phyloP scores from a whole-genome alignment of 2,113 vertebrate genomes.

The Collichthys lucidus region DNA sequence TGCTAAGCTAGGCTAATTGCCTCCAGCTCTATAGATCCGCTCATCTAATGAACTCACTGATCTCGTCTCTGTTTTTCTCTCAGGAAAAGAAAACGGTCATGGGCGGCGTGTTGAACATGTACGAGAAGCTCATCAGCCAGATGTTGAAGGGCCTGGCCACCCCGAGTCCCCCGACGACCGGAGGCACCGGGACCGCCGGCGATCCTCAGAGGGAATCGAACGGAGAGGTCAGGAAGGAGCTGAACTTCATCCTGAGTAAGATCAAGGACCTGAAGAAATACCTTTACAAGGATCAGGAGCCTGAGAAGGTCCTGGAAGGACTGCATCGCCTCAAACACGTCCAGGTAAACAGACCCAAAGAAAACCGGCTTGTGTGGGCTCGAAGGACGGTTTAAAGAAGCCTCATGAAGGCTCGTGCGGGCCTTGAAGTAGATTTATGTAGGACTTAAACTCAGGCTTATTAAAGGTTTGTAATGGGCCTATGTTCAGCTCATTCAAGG shows the following conservation, averaged over 20 bases:
- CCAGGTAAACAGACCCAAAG: conserved; percentile 47
- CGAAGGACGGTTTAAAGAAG: not conserved
- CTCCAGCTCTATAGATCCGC: too few relatives aligned
- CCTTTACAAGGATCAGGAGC: conserved; percentile 37
- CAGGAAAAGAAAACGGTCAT: conserved; percentile 56
- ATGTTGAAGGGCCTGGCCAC: conserved; percentile 65
- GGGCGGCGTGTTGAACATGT: conserved; percentile 58
- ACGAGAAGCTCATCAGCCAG: conserved; percentile 54
- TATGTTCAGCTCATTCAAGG: too few relatives aligned
- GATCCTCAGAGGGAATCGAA: accelerated
- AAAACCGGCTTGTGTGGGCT: not conserved
- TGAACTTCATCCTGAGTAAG: conserved; percentile 42
- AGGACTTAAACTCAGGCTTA: not conserved
- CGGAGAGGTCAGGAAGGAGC: not conserved
- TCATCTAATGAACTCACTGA: too few relatives aligned
- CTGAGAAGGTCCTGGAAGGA: conserved; percentile 27
- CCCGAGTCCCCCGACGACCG: not conserved
- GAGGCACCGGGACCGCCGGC: not conserved
- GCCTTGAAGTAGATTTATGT: not conserved
- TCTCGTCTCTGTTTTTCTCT: not conserved
- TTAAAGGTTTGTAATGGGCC: not conserved
- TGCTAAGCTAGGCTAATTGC: too few relatives aligned
- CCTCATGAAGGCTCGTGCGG: too few relatives aligned
- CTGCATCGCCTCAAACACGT: conserved; percentile 32
- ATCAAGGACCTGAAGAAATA: conserved; percentile 23